Percentiles rank a stretch among this genome's conserved stretches.
Conservation (phyloP, 2,113 vertebrate genomes). For the Trinectes maculatus region DNA sequence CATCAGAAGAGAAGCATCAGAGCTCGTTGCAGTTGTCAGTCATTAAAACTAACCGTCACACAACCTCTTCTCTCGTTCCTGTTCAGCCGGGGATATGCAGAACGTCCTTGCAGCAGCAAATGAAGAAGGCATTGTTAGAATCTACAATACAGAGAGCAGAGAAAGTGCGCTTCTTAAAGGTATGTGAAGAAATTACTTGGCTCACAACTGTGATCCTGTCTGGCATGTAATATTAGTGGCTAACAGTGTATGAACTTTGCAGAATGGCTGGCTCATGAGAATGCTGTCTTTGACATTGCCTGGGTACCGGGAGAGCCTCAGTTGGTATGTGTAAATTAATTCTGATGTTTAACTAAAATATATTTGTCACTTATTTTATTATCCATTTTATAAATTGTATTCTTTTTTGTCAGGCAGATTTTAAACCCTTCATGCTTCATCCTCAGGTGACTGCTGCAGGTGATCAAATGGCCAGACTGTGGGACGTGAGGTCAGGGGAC, state of each 20-base stretch:
- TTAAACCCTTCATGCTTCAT: conserved; percentile 16
- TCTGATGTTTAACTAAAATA: neutral
- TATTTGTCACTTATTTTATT: neutral
- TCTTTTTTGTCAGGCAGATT: neutral
- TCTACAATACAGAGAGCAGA: conserved; percentile 88
- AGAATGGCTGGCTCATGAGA: conserved; percentile 97
- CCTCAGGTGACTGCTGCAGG: conserved; percentile 95
- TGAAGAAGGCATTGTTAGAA: conserved; percentile 92
- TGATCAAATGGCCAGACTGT: conserved; percentile 94
- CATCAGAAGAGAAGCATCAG: neutral
- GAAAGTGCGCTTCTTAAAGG: conserved; percentile 86
- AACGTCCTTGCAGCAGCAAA: conserved; percentile 90
- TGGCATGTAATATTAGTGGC: neutral
- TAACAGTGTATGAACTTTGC: conserved; percentile 44
- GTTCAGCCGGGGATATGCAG: conserved; percentile 79
- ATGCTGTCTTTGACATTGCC: conserved; percentile 96
- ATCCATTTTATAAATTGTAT: neutral
- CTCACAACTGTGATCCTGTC: no score
- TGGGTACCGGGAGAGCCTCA: conserved; percentile 93
- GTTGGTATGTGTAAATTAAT: conserved; percentile 83
- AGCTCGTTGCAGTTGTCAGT: neutral
- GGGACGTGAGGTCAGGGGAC: conserved; percentile 91
- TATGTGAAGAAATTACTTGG: conserved; percentile 42
- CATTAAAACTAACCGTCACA: neutral
- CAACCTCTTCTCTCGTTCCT: neutral